Base-by-base conservation (phyloP, 2,113 vertebrate species). In the Megaleporinus macrocephalus region DNA sequence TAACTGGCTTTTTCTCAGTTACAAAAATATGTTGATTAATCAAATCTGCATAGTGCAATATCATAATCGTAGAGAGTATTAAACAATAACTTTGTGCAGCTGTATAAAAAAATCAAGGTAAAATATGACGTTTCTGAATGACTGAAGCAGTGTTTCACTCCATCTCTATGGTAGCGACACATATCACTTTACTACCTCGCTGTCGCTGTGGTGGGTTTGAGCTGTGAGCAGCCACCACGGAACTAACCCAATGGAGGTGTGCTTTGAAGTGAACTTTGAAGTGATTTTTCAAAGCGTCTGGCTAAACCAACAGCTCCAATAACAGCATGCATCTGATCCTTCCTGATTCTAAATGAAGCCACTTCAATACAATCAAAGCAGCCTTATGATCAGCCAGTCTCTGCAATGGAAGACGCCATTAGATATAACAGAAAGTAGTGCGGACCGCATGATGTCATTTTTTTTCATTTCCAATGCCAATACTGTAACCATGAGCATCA, bases 191-290 rank as follows among this genome's bases (percentile, higher is more conserved):
- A 62, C 71, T 9, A 53, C 66, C 27, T 27, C 66, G 63, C 61
- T 76, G 66, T 75, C 66, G 57, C 26, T 33, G 47, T 70, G 27
- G 44, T 33, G 62, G 73, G 44, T 57, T 70, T 15, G 73, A 26
- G 66, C 29, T 53, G 33, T 73, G n/a, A 24, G 5, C 61, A 49
- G 24, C 63, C 2, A 9, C 57, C 76, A 36, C 65, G 41, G 77
- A n/a, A 62, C 75, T 76, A 47, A 76, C 72, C 70, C 81, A 86
- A 83, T 80, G 84, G 66, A 24, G 15, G 66, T 83, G 57, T 61
- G 73, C 84, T 80, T 86, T 86, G 61, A 86, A 83, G 81, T 83
- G 33, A 86, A 83, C 81, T 83, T 86, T 86, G 84, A 86, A 83
- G 81, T 83, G 68, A 84, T 83, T 74, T 84, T 70, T 83, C 66